A percentile compares a stretch with the other conserved stretches of the same genome.
Conservation (phyloP, 2,113 vertebrate species). For the Mustela nigripes region DNA sequence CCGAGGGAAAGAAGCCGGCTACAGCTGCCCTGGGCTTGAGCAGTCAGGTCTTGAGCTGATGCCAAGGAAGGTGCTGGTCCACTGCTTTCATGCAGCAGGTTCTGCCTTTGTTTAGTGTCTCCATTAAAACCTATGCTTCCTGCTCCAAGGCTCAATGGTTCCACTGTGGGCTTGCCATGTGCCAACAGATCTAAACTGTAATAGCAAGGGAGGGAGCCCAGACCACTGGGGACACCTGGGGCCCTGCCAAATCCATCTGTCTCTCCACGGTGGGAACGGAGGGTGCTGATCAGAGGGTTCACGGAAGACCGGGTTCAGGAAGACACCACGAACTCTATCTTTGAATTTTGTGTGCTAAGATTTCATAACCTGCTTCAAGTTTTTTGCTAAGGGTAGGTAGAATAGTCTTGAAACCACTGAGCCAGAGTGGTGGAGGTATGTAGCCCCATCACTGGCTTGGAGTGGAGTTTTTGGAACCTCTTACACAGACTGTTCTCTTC, state of each 20-base stretch:
- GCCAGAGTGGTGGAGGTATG: not conserved
- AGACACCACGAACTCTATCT: not conserved
- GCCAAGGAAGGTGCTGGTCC: not conserved
- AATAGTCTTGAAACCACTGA: not conserved
- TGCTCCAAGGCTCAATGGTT: not conserved
- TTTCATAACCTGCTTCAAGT: not conserved
- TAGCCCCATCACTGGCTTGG: not conserved
- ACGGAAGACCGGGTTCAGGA: not conserved
- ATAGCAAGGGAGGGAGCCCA: not conserved
- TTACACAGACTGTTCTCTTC: not conserved
- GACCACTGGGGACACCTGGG: not conserved
- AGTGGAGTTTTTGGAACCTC: not conserved
- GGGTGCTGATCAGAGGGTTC: not conserved
- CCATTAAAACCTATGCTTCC: not conserved
- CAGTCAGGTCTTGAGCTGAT: not conserved
- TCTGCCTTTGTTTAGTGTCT: not conserved
- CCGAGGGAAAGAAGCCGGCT: not conserved
- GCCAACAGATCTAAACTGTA: not conserved
- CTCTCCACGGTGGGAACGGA: not conserved
- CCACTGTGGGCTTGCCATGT: fast-evolving
- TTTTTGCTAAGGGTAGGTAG: not conserved
- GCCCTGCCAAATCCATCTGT: not conserved
- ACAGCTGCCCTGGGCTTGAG: not conserved
- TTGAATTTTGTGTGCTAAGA: not conserved
- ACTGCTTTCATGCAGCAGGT: not conserved